phyloP scores from a whole-genome alignment of 2,113 vertebrate genomes.

The Stigmatopora argus region DNA sequence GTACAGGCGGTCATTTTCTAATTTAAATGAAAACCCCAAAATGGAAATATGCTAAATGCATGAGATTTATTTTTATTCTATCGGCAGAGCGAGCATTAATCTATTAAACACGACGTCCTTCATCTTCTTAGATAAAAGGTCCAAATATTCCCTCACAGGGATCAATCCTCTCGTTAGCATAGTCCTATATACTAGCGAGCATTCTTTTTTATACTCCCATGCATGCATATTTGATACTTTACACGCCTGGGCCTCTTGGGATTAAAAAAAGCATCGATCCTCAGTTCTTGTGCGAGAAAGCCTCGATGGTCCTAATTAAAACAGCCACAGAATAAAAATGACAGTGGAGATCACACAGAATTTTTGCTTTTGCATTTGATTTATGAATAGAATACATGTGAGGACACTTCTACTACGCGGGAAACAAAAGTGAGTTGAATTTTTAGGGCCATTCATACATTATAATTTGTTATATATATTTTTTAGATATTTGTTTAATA shows the following conservation, averaged over 20 bases:
- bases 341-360: constrained; percentile 2
- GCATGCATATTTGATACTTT: background rate
- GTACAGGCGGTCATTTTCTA: background rate
- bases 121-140: background rate
- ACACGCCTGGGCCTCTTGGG: background rate
- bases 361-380: background rate
- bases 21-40: background rate
- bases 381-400: too few species aligned
- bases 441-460: too few species aligned
- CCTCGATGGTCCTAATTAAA: constrained; percentile 4
- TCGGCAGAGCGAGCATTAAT: background rate
- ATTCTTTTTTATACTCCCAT: background rate
- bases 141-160: background rate
- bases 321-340: background rate
- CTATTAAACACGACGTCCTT: background rate
- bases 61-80: background rate
- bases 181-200: too few species aligned
- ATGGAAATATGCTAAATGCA: background rate
- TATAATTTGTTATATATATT: too few species aligned
- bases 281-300: background rate
- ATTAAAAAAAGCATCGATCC: background rate
- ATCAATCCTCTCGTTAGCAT: background rate
- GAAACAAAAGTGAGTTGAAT: too few species aligned
- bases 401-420: too few species aligned
- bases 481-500: too few species aligned